Conservation (phyloP, 2,113 vertebrate genomes). For the Pterocles orientalis region DNA sequence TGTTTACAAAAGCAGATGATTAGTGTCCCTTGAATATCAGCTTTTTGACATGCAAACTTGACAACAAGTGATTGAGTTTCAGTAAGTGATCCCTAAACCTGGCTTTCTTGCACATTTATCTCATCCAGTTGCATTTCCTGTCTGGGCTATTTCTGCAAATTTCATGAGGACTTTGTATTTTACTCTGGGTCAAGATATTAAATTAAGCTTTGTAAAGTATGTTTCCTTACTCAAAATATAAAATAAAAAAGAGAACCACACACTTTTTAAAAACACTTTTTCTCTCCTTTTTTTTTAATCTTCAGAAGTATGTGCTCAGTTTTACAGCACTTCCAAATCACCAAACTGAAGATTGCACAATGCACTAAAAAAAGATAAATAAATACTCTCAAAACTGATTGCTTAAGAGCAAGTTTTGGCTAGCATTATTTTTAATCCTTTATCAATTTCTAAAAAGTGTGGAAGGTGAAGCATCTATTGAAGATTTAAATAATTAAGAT, state of each 20-base stretch:
- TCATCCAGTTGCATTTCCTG: background rate
- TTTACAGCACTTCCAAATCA: background rate
- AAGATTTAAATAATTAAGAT: background rate
- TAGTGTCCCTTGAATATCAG: background rate
- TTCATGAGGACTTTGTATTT: background rate
- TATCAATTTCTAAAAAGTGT: background rate
- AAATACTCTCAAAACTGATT: background rate
- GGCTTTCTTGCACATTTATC: background rate
- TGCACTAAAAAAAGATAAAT: background rate
- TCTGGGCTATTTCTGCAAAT: background rate
- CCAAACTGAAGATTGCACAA: background rate
- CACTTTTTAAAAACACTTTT: background rate
- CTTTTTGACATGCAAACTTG: background rate
- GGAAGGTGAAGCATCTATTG: background rate
- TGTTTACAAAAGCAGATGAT: conserved; percentile 4
- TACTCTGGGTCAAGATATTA: background rate
- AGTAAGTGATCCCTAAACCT: background rate
- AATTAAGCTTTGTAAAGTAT: background rate
- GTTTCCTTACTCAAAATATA: background rate
- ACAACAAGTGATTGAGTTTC: background rate
- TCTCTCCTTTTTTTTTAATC: background rate
- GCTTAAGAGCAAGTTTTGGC: background rate
- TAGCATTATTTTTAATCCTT: background rate
- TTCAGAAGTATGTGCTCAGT: background rate
- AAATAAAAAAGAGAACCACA: background rate